Evolutionary conservation across 1,140 invertebrate species (phyloP), one percentile per base, ranked within the genome.

Genomic region (Idris sp.): DNA sequence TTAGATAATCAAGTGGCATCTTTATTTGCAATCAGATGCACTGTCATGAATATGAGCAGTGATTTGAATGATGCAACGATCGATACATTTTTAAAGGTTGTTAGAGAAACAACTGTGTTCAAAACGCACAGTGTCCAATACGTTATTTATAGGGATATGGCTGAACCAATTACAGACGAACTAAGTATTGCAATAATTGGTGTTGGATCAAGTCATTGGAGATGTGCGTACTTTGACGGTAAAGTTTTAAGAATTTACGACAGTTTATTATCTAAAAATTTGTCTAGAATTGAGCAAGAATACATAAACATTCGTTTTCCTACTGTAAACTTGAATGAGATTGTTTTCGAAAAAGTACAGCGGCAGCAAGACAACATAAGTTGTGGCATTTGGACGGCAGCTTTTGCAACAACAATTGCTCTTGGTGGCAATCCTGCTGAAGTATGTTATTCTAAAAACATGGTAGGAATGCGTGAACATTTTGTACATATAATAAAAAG

Each of bases 351-450:
- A 31, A 3, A 2, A 2, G 28, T 4, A 5, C 28, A 31, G 9
- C 3, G 10, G n/a, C 28, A 31, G n/a, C 4, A 31, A 9, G 28
- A 31, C n/a, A 9, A 9, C n/a, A 9, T 31, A 2, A 31, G n/a
- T 10, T 31, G 28, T 10, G 28, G 28, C 3, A 9, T 31, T n/a
- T 31, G 4, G 4, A 9, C 28, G 4, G 28, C 28, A 31, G 28
- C 28, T 2, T 31, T 31, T 31, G 28, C 9, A n/a, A 31, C 28
- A 31, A n/a, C 28, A 31, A n/a, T 31, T 2, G 28, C 28, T 31
- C 28, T 31, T 31, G 28, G 28, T 9, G 28, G 7, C 8, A 10
- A 31, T 31, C 28, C 28, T 8, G 4, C 8, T 31, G n/a, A n/a
- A 2, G 28, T 31, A 8, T 9, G 28, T 9, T 31, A 31, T 9